Evolutionary conservation across 2,113 vertebrate genomes (phyloP), one percentile per base, ranked within the genome.

Genomic region (Gnathonemus echidnorhynchus): DNA sequence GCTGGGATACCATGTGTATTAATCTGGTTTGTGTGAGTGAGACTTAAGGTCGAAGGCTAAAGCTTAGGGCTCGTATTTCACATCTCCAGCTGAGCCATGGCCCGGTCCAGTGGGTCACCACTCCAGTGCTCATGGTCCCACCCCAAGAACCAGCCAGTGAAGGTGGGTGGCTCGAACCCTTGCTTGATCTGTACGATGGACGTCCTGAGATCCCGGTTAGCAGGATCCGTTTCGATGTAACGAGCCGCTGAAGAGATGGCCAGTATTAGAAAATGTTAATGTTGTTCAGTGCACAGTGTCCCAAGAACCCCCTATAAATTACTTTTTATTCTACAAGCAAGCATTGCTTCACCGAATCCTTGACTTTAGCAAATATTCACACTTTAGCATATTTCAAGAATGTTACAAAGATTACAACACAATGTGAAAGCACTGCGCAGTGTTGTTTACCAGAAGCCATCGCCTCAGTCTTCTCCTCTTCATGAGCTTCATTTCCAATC

Each of bases 111-210:
- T 2, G 95, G 95, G 24, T 97, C 95, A 0, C 93, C 86, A 0
- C 92, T 92, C 97, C 97, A 98, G 94, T 96, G 97, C 19, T 94
- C 93, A 0, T 94, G 93, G 0, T 98, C 96, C 98, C 98, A 99
- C 90, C 96, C 97, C 56, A 98, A 96, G 94, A 99, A 99, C 98
- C 97, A 99, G 90, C 98, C 97, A 0, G 97, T 96, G 86, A 98
- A 98, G 10, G 98, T 98, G 0, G 97, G 97, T 0, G 97, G 97
- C 93, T 98, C 97, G 0, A 94, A 96, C 0, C 97, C 97, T 91
- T 98, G 97, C 11, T 95, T 96, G 66, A 98, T 89, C 0, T 93
- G 89, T 0, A 96, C 95, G 21, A 96, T 92, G 0, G 97, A 96
- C 0, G 97, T 98, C 9, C 95, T 90, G 86, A 92, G 93, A 48